phyloP scores from a whole-genome alignment of 2,797 vertebrate genomes.

The Pipistrellus pygmaeus region DNA sequence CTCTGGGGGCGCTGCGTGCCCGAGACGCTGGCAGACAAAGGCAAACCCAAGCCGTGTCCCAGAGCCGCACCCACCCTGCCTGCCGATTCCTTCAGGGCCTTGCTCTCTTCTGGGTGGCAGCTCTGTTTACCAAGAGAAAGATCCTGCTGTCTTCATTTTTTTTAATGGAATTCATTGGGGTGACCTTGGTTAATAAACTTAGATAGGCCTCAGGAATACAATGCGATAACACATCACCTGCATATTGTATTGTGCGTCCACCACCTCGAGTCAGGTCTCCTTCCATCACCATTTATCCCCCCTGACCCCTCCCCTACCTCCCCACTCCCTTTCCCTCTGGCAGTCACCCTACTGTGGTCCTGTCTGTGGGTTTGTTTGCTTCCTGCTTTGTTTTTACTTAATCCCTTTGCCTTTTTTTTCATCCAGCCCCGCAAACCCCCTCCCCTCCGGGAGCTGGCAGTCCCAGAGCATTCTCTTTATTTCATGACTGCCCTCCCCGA shows the following conservation, averaged over 20 bases:
- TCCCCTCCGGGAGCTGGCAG: not conserved
- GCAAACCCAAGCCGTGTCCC: not conserved
- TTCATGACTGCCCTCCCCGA: not conserved
- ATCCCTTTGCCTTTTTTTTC: not conserved
- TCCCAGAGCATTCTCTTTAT: not conserved
- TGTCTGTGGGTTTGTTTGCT: not conserved
- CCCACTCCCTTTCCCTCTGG: not conserved
- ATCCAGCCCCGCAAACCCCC: not conserved
- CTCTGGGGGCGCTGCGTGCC: fast-evolving
- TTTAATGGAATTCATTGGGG: not conserved
- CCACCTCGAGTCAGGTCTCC: not conserved
- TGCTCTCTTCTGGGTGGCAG: not conserved
- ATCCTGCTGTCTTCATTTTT: not conserved
- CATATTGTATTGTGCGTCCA: too few species aligned
- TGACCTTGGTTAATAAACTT: not conserved
- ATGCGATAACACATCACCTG: not conserved
- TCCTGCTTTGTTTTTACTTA: not conserved
- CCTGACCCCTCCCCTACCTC: not conserved
- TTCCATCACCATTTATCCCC: not conserved
- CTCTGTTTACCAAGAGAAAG: not conserved
- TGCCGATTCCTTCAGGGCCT: not conserved
- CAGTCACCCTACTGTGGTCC: not conserved
- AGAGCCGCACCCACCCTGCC: too few species aligned
- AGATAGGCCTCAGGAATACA: not conserved
- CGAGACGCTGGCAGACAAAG: not conserved